Conservation (phyloP, 1,140 invertebrate genomes). For the Galleria mellonella region DNA sequence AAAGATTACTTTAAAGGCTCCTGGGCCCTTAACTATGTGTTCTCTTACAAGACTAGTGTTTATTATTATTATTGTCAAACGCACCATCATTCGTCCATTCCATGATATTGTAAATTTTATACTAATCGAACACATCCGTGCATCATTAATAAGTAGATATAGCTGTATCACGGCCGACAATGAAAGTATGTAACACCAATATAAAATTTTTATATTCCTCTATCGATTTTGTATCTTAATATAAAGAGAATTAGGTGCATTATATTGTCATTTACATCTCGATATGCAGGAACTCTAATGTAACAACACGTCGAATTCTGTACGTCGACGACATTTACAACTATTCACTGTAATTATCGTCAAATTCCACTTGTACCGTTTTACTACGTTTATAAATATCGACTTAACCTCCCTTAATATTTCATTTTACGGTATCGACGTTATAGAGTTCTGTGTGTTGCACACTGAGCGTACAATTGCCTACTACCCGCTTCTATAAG, state of each 20-base stretch:
- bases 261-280: too few relatives aligned
- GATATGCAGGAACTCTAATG: too few relatives aligned
- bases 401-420: slow-evolving; percentile 3
- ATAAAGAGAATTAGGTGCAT: not conserved
- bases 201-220: slow-evolving; percentile 19
- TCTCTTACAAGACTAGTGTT: slow-evolving; percentile 34
- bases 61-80: slow-evolving; percentile 14
- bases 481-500: slow-evolving; percentile 5
- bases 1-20: too few relatives aligned
- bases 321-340: too few relatives aligned
- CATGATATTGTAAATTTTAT: slow-evolving; percentile 45
- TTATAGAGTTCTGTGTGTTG: not conserved
- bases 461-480: slow-evolving; percentile 3
- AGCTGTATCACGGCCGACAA: slow-evolving; percentile 16
- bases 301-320: too few relatives aligned
- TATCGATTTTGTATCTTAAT: slow-evolving; percentile 20
- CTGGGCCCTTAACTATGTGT: slow-evolving; percentile 14
- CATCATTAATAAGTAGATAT: slow-evolving; percentile 19
- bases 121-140: slow-evolving; percentile 32
- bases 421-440: slow-evolving; percentile 3
- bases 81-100: slow-evolving; percentile 57
- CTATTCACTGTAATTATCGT: too few relatives aligned
- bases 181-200: slow-evolving; percentile 25
- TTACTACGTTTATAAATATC: too few relatives aligned
- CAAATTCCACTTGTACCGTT: too few relatives aligned